Evolutionary conservation across 35 echinoderm and acorn worm genomes (phyloP).

Genomic region (Patiria miniata): DNA sequence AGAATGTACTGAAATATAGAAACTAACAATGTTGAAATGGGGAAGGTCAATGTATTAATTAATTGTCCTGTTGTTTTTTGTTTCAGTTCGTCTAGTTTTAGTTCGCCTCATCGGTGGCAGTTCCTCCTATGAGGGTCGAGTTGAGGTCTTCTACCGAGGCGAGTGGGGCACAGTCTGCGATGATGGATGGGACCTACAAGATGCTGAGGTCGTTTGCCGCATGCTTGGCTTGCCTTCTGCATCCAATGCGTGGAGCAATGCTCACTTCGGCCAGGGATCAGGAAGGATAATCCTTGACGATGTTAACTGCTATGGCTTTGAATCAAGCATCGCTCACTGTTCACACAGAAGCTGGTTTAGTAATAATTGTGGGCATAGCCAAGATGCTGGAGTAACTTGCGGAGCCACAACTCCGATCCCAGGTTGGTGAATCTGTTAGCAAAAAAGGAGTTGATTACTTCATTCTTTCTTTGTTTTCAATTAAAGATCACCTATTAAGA

Average conservation of each 20-base stretch:
- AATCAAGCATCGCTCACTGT: background rate
- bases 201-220: constrained; percentile 41
- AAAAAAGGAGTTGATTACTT: no score
- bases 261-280: background rate
- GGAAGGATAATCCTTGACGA: background rate
- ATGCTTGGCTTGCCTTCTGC: constrained; percentile 16
- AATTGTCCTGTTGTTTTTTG: no score
- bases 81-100: no score
- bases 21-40: no score
- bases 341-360: background rate
- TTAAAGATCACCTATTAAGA: no score
- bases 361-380: background rate
- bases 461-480: no score
- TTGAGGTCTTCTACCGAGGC: constrained; percentile 30
- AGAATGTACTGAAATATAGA: no score
- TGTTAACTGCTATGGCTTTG: background rate
- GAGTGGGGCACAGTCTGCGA: constrained; percentile 60
- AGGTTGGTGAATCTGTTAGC: no score
- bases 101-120: constrained; percentile 36
- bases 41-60: no score
- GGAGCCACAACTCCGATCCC: no score
- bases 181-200: constrained; percentile 42
- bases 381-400: background rate
- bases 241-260: background rate
- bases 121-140: constrained; percentile 25